These are phyloP conservation scores for Porites evermanni DNA, from an alignment of 92 coral and sea anemone species.

Conservation along the genomic window DNA sequence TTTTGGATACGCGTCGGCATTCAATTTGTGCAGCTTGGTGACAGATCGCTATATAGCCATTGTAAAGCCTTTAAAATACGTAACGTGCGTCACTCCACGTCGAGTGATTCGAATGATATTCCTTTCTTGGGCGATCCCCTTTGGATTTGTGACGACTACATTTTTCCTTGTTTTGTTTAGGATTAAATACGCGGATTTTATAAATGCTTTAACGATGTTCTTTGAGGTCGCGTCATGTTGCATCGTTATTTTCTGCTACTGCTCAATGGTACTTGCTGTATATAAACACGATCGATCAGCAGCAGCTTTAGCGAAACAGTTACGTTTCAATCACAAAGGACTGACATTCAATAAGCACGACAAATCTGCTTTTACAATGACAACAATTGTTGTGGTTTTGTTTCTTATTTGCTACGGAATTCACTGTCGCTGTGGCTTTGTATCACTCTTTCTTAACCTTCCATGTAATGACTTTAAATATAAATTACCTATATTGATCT, in stretches of 20 bases:
- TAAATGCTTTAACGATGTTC: neutral
- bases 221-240: neutral
- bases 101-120: conserved; percentile 2
- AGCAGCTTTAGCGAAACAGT: neutral
- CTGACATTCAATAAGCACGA: neutral
- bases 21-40: conserved; percentile 2
- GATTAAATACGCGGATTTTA: no score
- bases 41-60: neutral
- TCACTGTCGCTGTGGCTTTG: neutral
- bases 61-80: neutral
- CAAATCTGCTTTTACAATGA: neutral
- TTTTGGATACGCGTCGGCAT: neutral
- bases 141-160: neutral
- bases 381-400: neutral
- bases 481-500: neutral
- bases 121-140: neutral
- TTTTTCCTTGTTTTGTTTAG: neutral
- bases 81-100: neutral
- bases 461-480: no score
- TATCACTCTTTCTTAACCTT: neutral
- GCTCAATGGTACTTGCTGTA: neutral
- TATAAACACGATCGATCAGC: conserved; percentile 10
- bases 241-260: neutral
- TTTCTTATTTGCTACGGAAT: neutral
- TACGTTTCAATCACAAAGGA: neutral